Evolutionary conservation across 2,888 invertebrate genomes (phyloP), one percentile per base, ranked within the genome.

Genomic region (Gisinianus flammeolus): DNA sequence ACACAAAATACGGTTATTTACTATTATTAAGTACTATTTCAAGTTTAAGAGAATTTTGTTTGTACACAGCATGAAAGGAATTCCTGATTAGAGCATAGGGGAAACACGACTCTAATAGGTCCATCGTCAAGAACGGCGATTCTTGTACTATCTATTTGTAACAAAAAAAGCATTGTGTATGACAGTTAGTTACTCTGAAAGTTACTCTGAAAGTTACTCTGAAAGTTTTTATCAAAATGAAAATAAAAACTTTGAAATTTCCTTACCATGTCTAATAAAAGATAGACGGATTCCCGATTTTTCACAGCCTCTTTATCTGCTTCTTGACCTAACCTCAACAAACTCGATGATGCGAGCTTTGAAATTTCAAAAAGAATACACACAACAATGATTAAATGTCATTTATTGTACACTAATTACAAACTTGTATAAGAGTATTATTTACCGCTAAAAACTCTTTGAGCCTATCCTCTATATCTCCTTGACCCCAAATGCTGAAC

Each of bases 81-180:
- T 98, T 98, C 79, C 99, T 91, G 85, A 99, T 94, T 73, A 99
- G 90, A 28, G 97, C 97, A 87, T 99, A 99, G 0, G 99, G 99
- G 88, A 99, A 99, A 88, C 99, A 99, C 16, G 97, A 97, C 88
- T 99, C 99, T 83, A 99, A 88, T 82, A 99, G 90, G 89, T 99
- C 98, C 97, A 98, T 98, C 0, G 98, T 98, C 30, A 99, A 90
- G 89, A 97, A 99, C 19, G 98, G 97, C 19, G 97, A 98, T 87
- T 98, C 96, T 87, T 98, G 96, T 62, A 99, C 98, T 87, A 99
- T 96, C 89, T 97, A 35, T 68, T 26, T 26, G 26, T 64, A 67
- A 30, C 31, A 10, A 33, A 8, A 67, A n/a, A 67, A 67, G 33
- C 8, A 12, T 44, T 10, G 16, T 44, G 8, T 10, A 44, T 16